These are phyloP conservation scores for Pyrocoelia pectoralis DNA, from an alignment of 2,888 invertebrate species.

Conservation along the genomic window DNA sequence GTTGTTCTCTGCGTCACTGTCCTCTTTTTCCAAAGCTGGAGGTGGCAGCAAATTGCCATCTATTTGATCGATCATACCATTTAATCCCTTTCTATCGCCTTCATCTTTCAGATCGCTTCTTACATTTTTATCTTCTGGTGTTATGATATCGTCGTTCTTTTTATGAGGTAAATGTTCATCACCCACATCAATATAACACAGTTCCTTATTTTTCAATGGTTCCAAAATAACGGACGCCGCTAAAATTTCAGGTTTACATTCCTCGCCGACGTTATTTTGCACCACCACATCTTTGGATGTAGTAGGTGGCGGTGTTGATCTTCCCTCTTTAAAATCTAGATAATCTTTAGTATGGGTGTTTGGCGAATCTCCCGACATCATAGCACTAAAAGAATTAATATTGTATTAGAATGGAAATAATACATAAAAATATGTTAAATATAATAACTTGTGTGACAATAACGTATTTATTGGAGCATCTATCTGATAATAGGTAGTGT, in stretches of 20 bases:
- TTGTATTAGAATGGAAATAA: too few species aligned
- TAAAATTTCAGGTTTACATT: slow-evolving; percentile 26
- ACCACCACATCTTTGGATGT: slow-evolving; percentile 41
- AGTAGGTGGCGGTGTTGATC: slow-evolving; percentile 45
- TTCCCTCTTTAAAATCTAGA: slow-evolving; percentile 41
- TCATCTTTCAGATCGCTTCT: slow-evolving; percentile 30
- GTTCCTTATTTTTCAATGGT: slow-evolving; percentile 34
- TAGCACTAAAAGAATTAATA: slow-evolving; percentile 49
- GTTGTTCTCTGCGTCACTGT: slow-evolving; percentile 60
- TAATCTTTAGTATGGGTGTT: slow-evolving; percentile 40
- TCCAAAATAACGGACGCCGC: slow-evolving; percentile 31
- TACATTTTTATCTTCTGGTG: slow-evolving; percentile 24
- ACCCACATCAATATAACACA: slow-evolving; percentile 24
- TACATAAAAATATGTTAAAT: too few species aligned
- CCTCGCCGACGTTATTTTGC: slow-evolving; percentile 17
- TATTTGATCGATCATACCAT: slow-evolving; percentile 30
- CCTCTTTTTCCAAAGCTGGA: slow-evolving; percentile 37
- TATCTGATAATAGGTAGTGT: too few species aligned
- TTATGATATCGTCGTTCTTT: slow-evolving; percentile 29
- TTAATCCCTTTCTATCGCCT: slow-evolving; percentile 34
- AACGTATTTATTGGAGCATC: too few species aligned
- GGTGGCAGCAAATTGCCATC: slow-evolving; percentile 30
- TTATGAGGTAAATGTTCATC: slow-evolving; percentile 12
- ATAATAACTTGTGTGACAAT: too few species aligned
- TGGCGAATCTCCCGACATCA: slow-evolving; percentile 51